These are phyloP conservation scores for Tyrophagus putrescentiae DNA, from an alignment of 1,140 invertebrate species.

Conservation along the genomic window DNA sequence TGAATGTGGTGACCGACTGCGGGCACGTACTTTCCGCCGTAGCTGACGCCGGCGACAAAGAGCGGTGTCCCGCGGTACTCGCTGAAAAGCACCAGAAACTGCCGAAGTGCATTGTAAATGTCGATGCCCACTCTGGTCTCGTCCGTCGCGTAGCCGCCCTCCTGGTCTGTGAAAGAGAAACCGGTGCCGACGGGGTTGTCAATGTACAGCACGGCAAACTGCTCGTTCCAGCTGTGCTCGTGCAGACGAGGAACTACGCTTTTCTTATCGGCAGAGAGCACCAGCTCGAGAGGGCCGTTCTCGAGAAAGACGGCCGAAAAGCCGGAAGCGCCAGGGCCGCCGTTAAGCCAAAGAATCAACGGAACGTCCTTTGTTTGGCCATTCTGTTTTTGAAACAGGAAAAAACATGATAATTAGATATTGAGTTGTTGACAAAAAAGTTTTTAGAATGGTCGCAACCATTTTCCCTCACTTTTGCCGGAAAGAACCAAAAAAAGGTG, in stretches of 20 bases:
- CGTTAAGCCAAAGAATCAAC: no score
- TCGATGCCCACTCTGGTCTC: constrained; percentile 24
- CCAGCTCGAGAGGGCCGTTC: constrained; percentile 48
- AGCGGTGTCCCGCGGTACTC: constrained; percentile 27
- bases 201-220: constrained; percentile 60
- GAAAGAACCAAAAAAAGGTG: no score
- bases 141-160: constrained; percentile 26
- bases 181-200: constrained; percentile 69
- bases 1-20: constrained; percentile 58
- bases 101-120: constrained; percentile 26
- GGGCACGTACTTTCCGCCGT: constrained; percentile 51
- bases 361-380: constrained; percentile 35
- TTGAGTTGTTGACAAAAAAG: background rate
- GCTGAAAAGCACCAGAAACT: constrained; percentile 28
- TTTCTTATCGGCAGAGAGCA: constrained; percentile 42
- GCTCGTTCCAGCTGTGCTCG: constrained; percentile 54
- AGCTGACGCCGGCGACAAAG: constrained; percentile 30
- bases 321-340: constrained; percentile 62
- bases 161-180: constrained; percentile 24
- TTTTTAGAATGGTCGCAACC: background rate
- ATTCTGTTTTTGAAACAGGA: background rate
- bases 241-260: constrained; percentile 42
- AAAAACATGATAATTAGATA: constrained; percentile 5
- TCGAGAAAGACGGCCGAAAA: constrained; percentile 64
- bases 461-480: constrained; percentile 25